These are phyloP conservation scores for Callopanchax toddi DNA, from an alignment of 2,113 vertebrate species.

Conservation along the genomic window DNA sequence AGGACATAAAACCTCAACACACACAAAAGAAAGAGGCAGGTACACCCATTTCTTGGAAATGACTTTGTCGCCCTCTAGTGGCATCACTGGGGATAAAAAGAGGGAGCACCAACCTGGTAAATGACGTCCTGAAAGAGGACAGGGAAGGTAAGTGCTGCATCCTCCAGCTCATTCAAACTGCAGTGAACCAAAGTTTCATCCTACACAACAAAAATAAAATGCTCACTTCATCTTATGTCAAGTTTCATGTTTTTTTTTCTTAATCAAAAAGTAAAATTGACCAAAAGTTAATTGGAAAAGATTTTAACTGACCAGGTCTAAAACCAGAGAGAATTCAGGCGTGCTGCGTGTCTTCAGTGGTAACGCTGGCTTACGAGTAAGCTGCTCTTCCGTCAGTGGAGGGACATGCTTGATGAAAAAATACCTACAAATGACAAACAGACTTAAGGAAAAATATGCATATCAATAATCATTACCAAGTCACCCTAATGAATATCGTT, in stretches of 20 bases:
- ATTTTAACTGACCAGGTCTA: constrained; percentile 89
- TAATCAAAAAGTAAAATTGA: neutral
- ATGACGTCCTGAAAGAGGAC: constrained; percentile 99
- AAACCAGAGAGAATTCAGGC: constrained; percentile 96
- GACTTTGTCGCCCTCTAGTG: constrained; percentile 53
- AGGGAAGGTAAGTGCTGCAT: constrained; percentile 97
- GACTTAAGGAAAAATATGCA: neutral
- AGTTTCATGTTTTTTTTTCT: neutral
- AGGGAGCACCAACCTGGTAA: constrained; percentile 87
- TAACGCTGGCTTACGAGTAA: constrained; percentile 95
- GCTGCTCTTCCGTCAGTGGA: constrained; percentile 96
- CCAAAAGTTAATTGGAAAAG: neutral
- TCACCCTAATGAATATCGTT: too few relatives aligned
- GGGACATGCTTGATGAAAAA: constrained; percentile 99
- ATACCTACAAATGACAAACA: constrained; percentile 80
- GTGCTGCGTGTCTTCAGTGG: constrained; percentile 98
- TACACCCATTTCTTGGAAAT: neutral
- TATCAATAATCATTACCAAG: too few relatives aligned
- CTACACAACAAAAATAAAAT: constrained; percentile 66
- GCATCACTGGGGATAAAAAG: neutral
- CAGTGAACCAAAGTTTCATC: constrained; percentile 99
- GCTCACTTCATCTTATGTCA: neutral
- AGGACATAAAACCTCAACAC: too few relatives aligned
- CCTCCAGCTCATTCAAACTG: constrained; percentile 98
- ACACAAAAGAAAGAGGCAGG: neutral